Conservation (phyloP, 2,113 vertebrate genomes). For the Elephas maximus region DNA sequence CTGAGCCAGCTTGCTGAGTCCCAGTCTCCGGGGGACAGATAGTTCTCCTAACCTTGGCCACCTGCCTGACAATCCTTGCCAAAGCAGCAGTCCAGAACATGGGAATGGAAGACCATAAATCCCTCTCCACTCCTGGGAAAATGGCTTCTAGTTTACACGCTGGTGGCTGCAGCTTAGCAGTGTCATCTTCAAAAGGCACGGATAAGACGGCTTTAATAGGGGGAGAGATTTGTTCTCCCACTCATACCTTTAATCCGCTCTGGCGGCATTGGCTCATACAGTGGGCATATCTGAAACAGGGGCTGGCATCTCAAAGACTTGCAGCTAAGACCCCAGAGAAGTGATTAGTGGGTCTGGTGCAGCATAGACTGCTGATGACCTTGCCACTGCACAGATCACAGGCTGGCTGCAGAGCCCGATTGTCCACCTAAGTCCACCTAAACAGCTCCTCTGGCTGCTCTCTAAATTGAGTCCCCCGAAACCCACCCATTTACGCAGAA, state of each 20-base stretch:
- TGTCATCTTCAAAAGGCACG: constrained; percentile 47
- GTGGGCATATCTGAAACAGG: neutral
- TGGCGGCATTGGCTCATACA: neutral
- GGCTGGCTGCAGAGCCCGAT: neutral
- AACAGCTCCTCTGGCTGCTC: neutral
- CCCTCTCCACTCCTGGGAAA: neutral
- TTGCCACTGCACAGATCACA: neutral
- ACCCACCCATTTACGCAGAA: neutral
- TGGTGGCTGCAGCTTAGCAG: constrained; percentile 10
- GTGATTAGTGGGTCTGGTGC: neutral
- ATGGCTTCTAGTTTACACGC: constrained; percentile 3
- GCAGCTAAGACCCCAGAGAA: neutral
- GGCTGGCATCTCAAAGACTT: neutral
- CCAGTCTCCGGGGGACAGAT: neutral
- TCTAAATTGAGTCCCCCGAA: neutral
- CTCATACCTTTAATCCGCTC: constrained; percentile 34
- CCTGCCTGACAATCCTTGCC: neutral
- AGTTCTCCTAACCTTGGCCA: neutral
- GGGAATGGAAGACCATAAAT: neutral
- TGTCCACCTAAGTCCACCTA: neutral
- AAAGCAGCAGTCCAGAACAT: neutral
- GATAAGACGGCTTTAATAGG: neutral
- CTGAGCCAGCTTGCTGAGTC: neutral
- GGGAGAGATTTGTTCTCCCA: constrained; percentile 27
- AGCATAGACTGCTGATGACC: neutral